A percentile compares a stretch with the other conserved stretches of the same genome.
These are phyloP conservation scores for Drosophila kokeensis DNA, from an alignment of 2,888 invertebrate species.

Conservation along the genomic window DNA sequence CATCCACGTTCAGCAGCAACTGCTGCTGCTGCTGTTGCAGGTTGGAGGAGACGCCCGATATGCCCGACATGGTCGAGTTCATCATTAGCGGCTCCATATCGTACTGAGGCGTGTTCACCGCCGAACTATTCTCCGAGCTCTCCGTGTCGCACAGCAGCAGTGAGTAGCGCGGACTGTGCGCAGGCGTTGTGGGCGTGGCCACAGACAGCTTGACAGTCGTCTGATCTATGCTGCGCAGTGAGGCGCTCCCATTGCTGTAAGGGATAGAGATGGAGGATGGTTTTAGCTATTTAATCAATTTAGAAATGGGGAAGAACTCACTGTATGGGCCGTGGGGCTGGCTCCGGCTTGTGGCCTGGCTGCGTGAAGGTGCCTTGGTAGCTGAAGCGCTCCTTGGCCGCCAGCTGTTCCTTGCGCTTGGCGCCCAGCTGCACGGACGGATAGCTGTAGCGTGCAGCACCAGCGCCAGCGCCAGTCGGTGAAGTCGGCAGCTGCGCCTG, in stretches of 20 bases:
- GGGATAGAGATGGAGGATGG: background rate
- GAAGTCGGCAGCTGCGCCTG: conserved; percentile 42
- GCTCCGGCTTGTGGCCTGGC: conserved; percentile 38
- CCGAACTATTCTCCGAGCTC: conserved; percentile 85
- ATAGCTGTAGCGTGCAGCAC: conserved; percentile 81
- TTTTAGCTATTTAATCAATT: background rate
- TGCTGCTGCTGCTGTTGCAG: conserved; percentile 78
- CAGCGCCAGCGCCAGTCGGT: conserved; percentile 37
- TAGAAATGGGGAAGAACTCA: conserved; percentile 22
- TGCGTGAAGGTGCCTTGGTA: conserved; percentile 82
- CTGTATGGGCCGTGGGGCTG: conserved; percentile 30
- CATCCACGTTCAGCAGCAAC: conserved; percentile 70
- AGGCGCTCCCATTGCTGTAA: conserved; percentile 39
- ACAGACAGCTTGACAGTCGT: conserved; percentile 76
- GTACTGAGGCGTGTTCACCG: conserved; percentile 84
- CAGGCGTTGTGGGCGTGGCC: conserved; percentile 84
- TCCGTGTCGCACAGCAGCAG: conserved; percentile 84
- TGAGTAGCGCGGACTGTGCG: conserved; percentile 85
- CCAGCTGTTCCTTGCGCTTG: conserved; percentile 83
- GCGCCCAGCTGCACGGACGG: conserved; percentile 84
- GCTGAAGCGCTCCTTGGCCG: conserved; percentile 84
- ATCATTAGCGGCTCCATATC: conserved; percentile 84
- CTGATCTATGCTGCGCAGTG: conserved; percentile 41
- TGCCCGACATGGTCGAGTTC: conserved; percentile 76
- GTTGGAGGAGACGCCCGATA: conserved; percentile 76